phyloP scores from a whole-genome alignment of 2,888 invertebrate genomes.

The Zhuqinia jingwanae region DNA sequence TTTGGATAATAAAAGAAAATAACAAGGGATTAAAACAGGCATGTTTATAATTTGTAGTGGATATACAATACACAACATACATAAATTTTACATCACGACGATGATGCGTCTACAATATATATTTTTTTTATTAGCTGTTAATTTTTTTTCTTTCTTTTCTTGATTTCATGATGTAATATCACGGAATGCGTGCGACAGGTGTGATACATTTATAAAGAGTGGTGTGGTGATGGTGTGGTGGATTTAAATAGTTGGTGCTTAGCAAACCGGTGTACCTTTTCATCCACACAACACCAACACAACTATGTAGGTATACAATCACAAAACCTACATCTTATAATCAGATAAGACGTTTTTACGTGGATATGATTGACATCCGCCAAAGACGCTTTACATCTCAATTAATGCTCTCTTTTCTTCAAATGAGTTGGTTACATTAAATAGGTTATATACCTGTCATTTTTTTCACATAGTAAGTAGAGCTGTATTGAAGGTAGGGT shows the following conservation, averaged over 20 bases:
- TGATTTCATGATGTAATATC: slow-evolving; percentile 69
- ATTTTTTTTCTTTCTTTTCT: neutral
- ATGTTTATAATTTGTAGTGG: slow-evolving; percentile 1
- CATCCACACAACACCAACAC: too few relatives aligned
- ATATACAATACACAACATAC: neutral
- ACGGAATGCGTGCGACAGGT: slow-evolving; percentile 79
- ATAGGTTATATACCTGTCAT: slow-evolving; percentile 28
- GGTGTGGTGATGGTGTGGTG: neutral
- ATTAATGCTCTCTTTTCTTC: slow-evolving; percentile 71
- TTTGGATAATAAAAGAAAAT: slow-evolving; percentile 34
- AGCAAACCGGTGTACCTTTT: too few relatives aligned
- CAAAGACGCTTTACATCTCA: slow-evolving; percentile 77
- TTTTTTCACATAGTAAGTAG: neutral
- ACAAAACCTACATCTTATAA: slow-evolving; percentile 65
- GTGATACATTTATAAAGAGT: slow-evolving; percentile 74
- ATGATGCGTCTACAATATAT: slow-evolving; percentile 27
- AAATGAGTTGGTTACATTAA: neutral
- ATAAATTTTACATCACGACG: too few relatives aligned
- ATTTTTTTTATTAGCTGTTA: slow-evolving; percentile 38
- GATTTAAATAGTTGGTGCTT: neutral
- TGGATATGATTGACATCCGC: slow-evolving; percentile 79
- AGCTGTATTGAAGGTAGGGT: too few relatives aligned
- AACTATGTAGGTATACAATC: too few relatives aligned
- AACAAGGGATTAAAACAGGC: slow-evolving; percentile 1
- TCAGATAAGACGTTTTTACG: slow-evolving; percentile 71